Percentiles rank a stretch among this genome's conserved stretches.
These are phyloP conservation scores for Prunella strophiata DNA, from an alignment of 2,797 vertebrate species.

Conservation along the genomic window DNA sequence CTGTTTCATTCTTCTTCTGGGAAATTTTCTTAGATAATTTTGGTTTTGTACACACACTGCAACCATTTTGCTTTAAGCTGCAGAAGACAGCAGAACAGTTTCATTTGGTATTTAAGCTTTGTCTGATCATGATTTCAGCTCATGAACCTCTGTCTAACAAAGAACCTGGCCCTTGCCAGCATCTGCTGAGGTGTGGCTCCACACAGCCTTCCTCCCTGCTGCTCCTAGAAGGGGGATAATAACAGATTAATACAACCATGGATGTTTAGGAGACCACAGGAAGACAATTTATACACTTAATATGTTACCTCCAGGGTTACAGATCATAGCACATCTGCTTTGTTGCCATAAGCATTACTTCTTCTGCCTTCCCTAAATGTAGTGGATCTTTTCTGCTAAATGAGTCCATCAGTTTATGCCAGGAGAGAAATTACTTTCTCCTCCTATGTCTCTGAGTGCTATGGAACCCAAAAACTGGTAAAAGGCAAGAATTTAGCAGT, in stretches of 20 bases:
- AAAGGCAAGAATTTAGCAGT: neutral
- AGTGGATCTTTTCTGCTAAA: neutral
- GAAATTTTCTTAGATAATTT: neutral
- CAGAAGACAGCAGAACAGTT: neutral
- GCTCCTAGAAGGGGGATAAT: neutral
- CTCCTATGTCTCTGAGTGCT: accelerated
- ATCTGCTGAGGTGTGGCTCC: neutral
- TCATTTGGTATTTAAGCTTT: neutral
- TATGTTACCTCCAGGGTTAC: neutral
- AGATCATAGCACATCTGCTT: slow-evolving; percentile 15
- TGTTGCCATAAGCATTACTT: neutral
- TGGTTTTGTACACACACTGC: neutral
- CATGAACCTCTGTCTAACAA: accelerated
- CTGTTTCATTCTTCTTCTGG: neutral
- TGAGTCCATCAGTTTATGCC: neutral
- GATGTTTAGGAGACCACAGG: neutral
- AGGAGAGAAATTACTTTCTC: neutral
- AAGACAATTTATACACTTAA: slow-evolving; percentile 2
- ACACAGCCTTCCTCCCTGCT: neutral
- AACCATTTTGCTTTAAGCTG: neutral
- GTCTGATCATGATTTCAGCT: neutral
- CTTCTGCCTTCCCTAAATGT: neutral
- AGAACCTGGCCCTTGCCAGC: neutral
- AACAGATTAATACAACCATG: neutral
- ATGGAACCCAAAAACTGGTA: neutral